Percentiles rank a stretch among this genome's conserved stretches.
These are phyloP conservation scores for Pterophyllum scalare DNA, from an alignment of 2,113 vertebrate species.

Conservation along the genomic window DNA sequence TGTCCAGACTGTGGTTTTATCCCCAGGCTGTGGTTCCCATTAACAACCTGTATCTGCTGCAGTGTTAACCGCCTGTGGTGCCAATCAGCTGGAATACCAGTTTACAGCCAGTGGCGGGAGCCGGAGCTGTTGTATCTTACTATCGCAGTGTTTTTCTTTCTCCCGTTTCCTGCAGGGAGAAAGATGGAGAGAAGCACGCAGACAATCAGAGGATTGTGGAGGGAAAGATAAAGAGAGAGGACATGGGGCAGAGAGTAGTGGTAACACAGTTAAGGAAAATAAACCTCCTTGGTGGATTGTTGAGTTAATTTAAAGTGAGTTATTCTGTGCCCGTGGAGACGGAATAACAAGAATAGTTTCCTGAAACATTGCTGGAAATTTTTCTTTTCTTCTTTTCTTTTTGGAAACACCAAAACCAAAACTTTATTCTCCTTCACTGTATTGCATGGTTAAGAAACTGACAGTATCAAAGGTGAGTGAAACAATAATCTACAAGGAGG, in stretches of 20 bases:
- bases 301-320: not conserved
- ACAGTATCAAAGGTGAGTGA: not conserved
- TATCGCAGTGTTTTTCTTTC: conserved; percentile 24
- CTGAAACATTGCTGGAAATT: not conserved
- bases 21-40: conserved; percentile 52
- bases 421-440: not conserved
- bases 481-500: not conserved
- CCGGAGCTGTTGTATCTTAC: not conserved
- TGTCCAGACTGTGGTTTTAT: conserved; percentile 17
- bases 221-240: conserved; percentile 12
- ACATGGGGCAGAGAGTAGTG: not conserved
- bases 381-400: not conserved
- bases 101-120: conserved; percentile 37
- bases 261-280: not conserved
- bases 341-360: not conserved
- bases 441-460: not conserved
- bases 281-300: not conserved
- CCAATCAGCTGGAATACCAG: conserved; percentile 66
- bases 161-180: conserved; percentile 38
- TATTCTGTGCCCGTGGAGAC: not conserved
- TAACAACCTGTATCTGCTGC: conserved; percentile 49
- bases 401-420: not conserved
- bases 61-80: conserved; percentile 49
- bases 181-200: conserved; percentile 1
- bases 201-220: conserved; percentile 35